These are phyloP conservation scores for Parnassius orleans DNA, from an alignment of 2,888 invertebrate species.

Conservation along the genomic window DNA sequence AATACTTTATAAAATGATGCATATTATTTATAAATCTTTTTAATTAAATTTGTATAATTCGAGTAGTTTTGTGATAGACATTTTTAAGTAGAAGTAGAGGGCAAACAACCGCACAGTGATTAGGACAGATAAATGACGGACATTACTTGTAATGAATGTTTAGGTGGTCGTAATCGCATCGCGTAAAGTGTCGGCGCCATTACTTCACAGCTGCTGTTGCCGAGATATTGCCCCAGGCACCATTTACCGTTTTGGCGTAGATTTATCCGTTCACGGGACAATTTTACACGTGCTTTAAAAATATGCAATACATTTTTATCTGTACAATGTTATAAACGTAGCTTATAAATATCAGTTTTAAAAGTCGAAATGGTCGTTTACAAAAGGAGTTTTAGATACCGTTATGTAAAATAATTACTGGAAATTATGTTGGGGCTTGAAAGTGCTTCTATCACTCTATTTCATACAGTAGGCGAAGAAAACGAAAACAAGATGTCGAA, in stretches of 20 bases:
- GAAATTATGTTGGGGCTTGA: too few relatives aligned
- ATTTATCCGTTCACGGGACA: constrained; percentile 63
- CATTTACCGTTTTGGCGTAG: constrained; percentile 64
- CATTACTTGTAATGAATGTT: constrained; percentile 81
- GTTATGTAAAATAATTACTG: too few relatives aligned
- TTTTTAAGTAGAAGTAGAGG: constrained; percentile 30
- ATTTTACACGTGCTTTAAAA: constrained; percentile 41
- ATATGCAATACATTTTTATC: constrained; percentile 23
- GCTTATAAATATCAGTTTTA: not conserved
- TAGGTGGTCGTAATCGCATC: constrained; percentile 80
- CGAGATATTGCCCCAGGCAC: constrained; percentile 74
- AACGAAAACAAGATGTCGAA: too few relatives aligned
- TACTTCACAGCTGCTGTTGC: constrained; percentile 77
- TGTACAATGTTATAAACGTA: constrained; percentile 21
- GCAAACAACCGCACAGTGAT: constrained; percentile 67
- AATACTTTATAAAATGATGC: constrained; percentile 7
- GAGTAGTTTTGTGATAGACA: constrained; percentile 17
- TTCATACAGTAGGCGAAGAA: too few relatives aligned
- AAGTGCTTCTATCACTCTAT: too few relatives aligned
- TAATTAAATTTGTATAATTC: constrained; percentile 18
- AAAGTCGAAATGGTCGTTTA: too few relatives aligned
- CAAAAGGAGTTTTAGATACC: too few relatives aligned
- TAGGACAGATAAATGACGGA: constrained; percentile 79
- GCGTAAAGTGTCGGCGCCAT: constrained; percentile 79
- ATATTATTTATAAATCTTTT: not conserved